Base-by-base conservation (phyloP, 2,888 invertebrate species). In the Watsonalla cultraria region DNA sequence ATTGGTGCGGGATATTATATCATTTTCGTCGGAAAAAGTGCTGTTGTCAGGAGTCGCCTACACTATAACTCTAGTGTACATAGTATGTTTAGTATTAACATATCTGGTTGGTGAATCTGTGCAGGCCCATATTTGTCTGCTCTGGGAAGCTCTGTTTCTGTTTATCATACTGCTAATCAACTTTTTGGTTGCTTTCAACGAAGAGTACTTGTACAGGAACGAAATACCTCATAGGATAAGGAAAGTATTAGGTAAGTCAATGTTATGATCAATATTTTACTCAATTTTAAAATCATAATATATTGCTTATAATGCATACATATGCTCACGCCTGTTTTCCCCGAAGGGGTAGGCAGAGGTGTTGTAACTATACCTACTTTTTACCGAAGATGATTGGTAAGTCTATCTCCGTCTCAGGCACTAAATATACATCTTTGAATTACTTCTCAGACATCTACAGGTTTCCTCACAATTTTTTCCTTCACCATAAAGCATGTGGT, bases 201-300 rank as follows among this genome's bases (percentile, higher is more conserved):
- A 91, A 72, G 88, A 91, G 64, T 86, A 86, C 66, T 74, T 88
- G 60, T 82, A 86, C 55, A 80, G 82, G 63, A 86, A 92, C 70
- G 93, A 93, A 84, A 90, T 93, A 72, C 91, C 92, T 57, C 87
- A 88, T 68, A 82, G 91, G 76, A 84, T 89, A 52, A 77, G 69
- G 46, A 88, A 90, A 74, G 90, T 91, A 46, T 70, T 91, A 68
- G 86, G 91, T 91, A 64, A 82, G 82, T 76, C 37, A 51, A 47
- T 54, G 33, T 48, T 37, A 50, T 51, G 13, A 33, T 49, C 50
- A 35, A 6, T 13, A n/a, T n/a, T n/a, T n/a, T n/a, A n/a, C n/a
- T n/a, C n/a, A n/a, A n/a, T n/a, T n/a, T n/a, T n/a, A n/a, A n/a
- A n/a, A n/a, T n/a, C n/a, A n/a, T n/a, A n/a, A n/a, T n/a, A n/a